phyloP scores from a whole-genome alignment of 92 coral and sea anemone species.

The Hydrozoanthus gracilis region DNA sequence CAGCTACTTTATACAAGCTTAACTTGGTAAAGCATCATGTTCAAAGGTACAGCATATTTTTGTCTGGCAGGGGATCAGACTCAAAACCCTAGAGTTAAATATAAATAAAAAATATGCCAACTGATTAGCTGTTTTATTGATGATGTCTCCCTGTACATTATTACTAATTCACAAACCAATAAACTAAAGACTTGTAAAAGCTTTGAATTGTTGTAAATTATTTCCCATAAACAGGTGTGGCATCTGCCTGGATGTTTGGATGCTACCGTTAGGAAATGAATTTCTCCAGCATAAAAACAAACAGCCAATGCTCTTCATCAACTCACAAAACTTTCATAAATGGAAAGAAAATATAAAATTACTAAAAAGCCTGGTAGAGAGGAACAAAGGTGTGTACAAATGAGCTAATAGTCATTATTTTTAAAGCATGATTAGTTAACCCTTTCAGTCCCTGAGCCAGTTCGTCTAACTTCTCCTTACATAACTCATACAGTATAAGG shows the following conservation, averaged over 20 bases:
- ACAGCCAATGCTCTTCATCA: constrained; percentile 89
- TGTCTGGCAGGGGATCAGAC: too few species aligned
- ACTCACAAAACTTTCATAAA: constrained; percentile 85
- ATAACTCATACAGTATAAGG: too few species aligned
- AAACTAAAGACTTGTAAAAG: background rate
- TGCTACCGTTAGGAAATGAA: constrained; percentile 90
- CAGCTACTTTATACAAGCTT: too few species aligned
- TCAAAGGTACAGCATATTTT: too few species aligned
- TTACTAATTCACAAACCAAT: too few species aligned
- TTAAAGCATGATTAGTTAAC: background rate
- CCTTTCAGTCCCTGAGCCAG: too few species aligned
- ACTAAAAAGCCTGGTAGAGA: constrained; percentile 70
- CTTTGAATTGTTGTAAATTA: background rate
- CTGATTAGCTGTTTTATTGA: too few species aligned
- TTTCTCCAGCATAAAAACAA: constrained; percentile 63
- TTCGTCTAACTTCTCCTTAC: too few species aligned
- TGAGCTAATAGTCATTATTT: background rate
- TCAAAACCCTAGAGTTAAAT: too few species aligned
- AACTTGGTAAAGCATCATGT: too few species aligned
- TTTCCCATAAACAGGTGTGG: constrained; percentile 72
- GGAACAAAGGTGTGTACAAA: constrained; percentile 71
- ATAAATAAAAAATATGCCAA: too few species aligned
- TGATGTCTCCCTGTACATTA: too few species aligned
- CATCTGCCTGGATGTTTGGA: constrained; percentile 94
- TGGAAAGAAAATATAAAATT: constrained; percentile 87